Evolutionary conservation across 1,140 invertebrate genomes (phyloP), one percentile per base, ranked within the genome.

Genomic region (Lineus longissimus): DNA sequence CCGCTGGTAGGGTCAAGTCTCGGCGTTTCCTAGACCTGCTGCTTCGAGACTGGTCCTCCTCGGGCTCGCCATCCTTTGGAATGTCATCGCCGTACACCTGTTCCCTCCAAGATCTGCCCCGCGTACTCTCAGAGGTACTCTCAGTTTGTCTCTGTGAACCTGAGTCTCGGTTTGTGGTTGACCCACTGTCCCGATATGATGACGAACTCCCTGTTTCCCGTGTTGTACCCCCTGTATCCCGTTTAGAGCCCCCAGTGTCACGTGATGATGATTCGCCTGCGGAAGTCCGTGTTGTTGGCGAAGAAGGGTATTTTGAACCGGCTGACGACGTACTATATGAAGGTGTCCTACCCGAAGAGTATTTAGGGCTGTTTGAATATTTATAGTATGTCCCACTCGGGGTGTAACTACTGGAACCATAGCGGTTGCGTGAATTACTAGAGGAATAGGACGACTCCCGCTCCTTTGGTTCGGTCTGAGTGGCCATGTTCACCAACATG

Each of bases 11-110:
- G 59, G 40, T 69, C 64, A 31, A 68, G 70, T 22, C 65, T 66
- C n/a, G 63, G 56, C 25, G 43, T 43, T 17, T 51, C 55, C n/a
- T 68, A 63, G 30, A 58, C 60, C n/a, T 55, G 62, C 22, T 67
- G 61, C n/a, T 70, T 61, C 61, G 69, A 68, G 19, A 27, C 55
- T 25, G 72, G 68, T 23, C 63, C 13, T 69, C 63, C 27, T 70
- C 69, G 22, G 68, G 70, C 31, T 71, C 65, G 7, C 68, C 71
- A 1, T 55, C 61, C 41, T 68, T 73, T 0, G 74, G 73, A 51
- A 73, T 78, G 65, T 74, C 76, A 4, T 77, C 74, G 2, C 76
- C 77, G 60, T 79, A 79, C 15, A 79, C 77, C 13, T 72, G 65
- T 47, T 79, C 71, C 33, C 77, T 59, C 77, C 77, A 79, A 1